Evolutionary conservation across 2,888 invertebrate species (phyloP), one percentile per base, ranked within the genome.

Genomic region (Diaprepes abbreviatus): DNA sequence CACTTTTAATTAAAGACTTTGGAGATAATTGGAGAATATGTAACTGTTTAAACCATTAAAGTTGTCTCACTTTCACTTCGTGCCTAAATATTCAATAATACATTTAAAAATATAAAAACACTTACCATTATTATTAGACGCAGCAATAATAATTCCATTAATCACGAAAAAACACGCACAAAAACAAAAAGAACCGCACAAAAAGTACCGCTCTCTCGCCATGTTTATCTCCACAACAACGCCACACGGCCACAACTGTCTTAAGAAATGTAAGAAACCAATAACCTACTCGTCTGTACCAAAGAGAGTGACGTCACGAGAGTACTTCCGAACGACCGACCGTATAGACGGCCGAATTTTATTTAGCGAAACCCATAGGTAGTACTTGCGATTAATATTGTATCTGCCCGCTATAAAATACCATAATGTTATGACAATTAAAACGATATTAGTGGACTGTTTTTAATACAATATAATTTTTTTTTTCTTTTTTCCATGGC

Each of bases 141-240:
- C 4, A 16, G 59, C 38, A 45, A 10, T 9, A 6, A 17, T 21
- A 40, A 59, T 19, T 40, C 52, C 66, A 40, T 50, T 14, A 38
- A 59, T n/a, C 10, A 66, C 12, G 12, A 66, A 33, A 12, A 58
- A 35, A 59, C 48, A 59, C 19, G 35, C 14, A 28, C 59, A 66
- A 52, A 24, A 38, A 40, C 66, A 40, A 24, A 66, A 52, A 50
- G 50, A 31, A 52, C 66, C 50, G 38, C 59, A 58, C 52, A 21
- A 14, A 6, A 28, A 66, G 52, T 38, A 58, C 50, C 58, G 57
- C 33, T 21, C 36, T 66, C 36, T 66, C 66, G 66, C 66, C 66
- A 66, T 66, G 43, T 66, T 66, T 52, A 17, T 57, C 36, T 12
- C 14, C 55, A 9, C 55, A 28, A 64, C 43, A n/a, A 36, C 19